A percentile compares a stretch with the other conserved stretches of the same genome.
Conservation (phyloP, 2,888 invertebrate species). For the Netelia inedita region DNA sequence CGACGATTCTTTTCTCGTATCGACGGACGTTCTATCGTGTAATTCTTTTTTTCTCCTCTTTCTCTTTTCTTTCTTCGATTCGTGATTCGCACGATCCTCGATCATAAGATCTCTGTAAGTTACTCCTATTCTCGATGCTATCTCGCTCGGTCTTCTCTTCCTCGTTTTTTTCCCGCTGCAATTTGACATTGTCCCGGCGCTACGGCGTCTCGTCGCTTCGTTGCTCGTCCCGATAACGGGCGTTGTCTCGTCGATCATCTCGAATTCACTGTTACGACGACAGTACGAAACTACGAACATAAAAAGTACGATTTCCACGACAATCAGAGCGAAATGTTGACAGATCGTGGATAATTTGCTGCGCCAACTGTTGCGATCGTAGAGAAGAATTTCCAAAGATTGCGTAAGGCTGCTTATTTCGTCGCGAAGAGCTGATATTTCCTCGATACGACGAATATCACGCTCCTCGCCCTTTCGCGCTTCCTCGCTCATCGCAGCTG, state of each 20-base stretch:
- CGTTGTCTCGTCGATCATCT: slow-evolving; percentile 81
- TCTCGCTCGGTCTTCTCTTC: slow-evolving; percentile 90
- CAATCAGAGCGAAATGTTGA: slow-evolving; percentile 86
- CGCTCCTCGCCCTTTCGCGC: slow-evolving; percentile 89
- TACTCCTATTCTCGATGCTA: slow-evolving; percentile 85
- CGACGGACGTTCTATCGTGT: slow-evolving; percentile 62
- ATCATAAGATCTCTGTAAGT: slow-evolving; percentile 88
- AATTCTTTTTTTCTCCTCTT: slow-evolving; percentile 85
- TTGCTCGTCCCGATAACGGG: slow-evolving; percentile 71
- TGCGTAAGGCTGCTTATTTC: slow-evolving; percentile 88
- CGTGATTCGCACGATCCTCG: slow-evolving; percentile 85
- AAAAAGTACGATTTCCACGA: slow-evolving; percentile 86
- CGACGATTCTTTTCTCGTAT: slow-evolving; percentile 56
- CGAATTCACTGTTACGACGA: slow-evolving; percentile 83
- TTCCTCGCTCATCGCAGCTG: slow-evolving; percentile 91
- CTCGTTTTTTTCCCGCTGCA: slow-evolving; percentile 85
- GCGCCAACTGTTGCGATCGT: slow-evolving; percentile 89
- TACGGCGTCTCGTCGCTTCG: slow-evolving; percentile 70
- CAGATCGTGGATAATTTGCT: slow-evolving; percentile 87
- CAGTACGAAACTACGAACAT: slow-evolving; percentile 86
- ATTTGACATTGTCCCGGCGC: slow-evolving; percentile 66
- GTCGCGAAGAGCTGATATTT: slow-evolving; percentile 89
- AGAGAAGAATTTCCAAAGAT: slow-evolving; percentile 87
- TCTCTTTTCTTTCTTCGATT: slow-evolving; percentile 84
- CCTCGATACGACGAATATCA: slow-evolving; percentile 93